Percentiles rank a stretch among this genome's conserved stretches.
These are phyloP conservation scores for Apodemus agrarius DNA, from an alignment of 2,797 vertebrate species.

Conservation along the genomic window DNA sequence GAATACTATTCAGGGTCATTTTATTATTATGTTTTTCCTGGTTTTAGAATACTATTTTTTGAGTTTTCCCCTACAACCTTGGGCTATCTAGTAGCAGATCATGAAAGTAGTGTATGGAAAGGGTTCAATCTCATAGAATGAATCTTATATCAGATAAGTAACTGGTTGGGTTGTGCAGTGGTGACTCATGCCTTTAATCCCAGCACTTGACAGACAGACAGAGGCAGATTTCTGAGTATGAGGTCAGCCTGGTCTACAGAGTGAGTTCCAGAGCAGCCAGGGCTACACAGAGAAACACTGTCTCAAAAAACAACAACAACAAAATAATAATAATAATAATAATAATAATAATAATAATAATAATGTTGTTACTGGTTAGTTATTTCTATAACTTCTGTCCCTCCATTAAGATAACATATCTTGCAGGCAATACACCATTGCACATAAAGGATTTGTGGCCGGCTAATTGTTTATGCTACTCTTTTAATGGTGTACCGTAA, in stretches of 20 bases:
- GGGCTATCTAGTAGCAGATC: not conserved
- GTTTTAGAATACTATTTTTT: not conserved
- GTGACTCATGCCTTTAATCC: too few species aligned
- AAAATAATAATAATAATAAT: too few species aligned
- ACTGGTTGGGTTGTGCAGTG: not conserved
- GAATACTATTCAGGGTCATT: too few species aligned
- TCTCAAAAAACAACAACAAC: too few species aligned
- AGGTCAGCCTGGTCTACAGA: too few species aligned
- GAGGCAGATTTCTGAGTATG: too few species aligned
- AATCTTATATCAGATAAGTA: not conserved
- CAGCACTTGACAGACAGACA: too few species aligned
- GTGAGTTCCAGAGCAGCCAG: too few species aligned
- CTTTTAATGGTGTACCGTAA: not conserved
- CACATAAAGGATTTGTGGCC: not conserved
- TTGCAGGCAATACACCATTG: not conserved
- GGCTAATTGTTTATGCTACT: not conserved
- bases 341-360: too few species aligned
- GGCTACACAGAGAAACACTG: too few species aligned
- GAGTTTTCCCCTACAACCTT: not conserved
- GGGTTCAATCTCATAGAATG: not conserved
- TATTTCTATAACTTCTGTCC: not conserved
- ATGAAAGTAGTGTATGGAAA: not conserved
- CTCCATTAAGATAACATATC: not conserved
- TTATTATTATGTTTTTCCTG: too few species aligned
- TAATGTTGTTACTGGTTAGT: not conserved